Conservation (phyloP, 1,140 invertebrate genomes). For the Cotesia chilonis region DNA sequence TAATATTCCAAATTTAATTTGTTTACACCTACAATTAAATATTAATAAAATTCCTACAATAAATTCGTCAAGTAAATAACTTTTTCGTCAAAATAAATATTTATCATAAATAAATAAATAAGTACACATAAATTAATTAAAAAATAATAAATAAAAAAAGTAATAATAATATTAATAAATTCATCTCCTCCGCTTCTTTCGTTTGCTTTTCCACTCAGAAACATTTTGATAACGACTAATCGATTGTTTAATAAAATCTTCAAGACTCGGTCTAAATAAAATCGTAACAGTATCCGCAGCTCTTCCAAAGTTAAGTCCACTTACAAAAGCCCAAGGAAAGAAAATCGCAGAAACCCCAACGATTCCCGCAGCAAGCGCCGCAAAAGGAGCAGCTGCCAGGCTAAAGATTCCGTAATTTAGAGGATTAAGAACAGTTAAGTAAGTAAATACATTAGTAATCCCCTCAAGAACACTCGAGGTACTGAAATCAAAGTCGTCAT, state of each 20-base stretch:
- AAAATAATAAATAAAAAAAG: neutral
- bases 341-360: constrained; percentile 56
- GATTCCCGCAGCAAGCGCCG: constrained; percentile 59
- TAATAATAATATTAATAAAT: neutral
- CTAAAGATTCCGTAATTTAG: constrained; percentile 61
- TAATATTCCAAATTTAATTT: no score
- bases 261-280: constrained; percentile 46
- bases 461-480: constrained; percentile 51
- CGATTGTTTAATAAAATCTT: constrained; percentile 51
- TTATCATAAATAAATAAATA: constrained; percentile 20
- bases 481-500: constrained; percentile 49
- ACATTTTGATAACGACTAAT: constrained; percentile 52
- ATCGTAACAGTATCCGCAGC: constrained; percentile 37
- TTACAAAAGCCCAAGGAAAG: constrained; percentile 60
- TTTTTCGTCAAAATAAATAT: constrained; percentile 3
- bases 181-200: constrained; percentile 56
- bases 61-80: neutral
- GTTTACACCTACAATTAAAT: no score
- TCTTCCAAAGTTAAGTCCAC: constrained; percentile 51
- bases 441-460: constrained; percentile 52
- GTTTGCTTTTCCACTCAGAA: constrained; percentile 56
- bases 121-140: neutral
- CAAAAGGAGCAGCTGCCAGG: constrained; percentile 58
- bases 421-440: constrained; percentile 58
- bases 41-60: no score